phyloP scores from a whole-genome alignment of 2,888 invertebrate genomes.

The Druceiella hillmani region DNA sequence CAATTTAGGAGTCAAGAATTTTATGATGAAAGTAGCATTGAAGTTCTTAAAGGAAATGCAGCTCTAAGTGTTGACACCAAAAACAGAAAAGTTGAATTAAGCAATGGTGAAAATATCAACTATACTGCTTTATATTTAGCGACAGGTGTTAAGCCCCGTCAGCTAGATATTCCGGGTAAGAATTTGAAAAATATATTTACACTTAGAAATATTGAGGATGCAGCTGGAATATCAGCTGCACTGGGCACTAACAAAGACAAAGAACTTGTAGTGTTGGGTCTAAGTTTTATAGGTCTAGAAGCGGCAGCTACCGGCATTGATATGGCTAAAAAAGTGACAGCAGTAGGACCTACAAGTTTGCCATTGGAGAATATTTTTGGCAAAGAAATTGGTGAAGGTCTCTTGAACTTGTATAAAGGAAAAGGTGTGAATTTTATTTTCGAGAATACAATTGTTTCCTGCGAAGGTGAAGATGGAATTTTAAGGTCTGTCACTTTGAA shows the following conservation, averaged over 20 bases:
- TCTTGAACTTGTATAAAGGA: slow-evolving; percentile 66
- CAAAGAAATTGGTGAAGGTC: slow-evolving; percentile 64
- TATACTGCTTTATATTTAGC: slow-evolving; percentile 79
- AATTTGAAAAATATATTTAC: slow-evolving; percentile 69
- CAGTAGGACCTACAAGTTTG: slow-evolving; percentile 67
- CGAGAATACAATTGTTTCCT: slow-evolving; percentile 57
- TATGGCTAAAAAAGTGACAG: slow-evolving; percentile 75
- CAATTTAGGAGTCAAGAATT: slow-evolving; percentile 68
- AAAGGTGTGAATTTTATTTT: slow-evolving; percentile 75
- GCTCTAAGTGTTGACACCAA: slow-evolving; percentile 63
- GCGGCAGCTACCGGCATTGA: slow-evolving; percentile 70
- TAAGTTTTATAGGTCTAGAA: slow-evolving; percentile 93
- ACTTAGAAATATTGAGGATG: slow-evolving; percentile 70
- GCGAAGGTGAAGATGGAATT: slow-evolving; percentile 57
- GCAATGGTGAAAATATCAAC: slow-evolving; percentile 58
- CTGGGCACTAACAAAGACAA: slow-evolving; percentile 56
- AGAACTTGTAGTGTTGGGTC: slow-evolving; percentile 80
- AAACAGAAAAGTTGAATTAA: slow-evolving; percentile 58
- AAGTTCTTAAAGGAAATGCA: slow-evolving; percentile 62
- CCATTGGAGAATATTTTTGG: slow-evolving; percentile 79
- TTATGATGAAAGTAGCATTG: slow-evolving; percentile 71
- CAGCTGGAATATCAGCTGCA: slow-evolving; percentile 54
- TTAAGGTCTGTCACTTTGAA: slow-evolving; percentile 64
- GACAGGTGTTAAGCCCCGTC: slow-evolving; percentile 72
- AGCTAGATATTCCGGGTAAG: slow-evolving; percentile 61